Evolutionary conservation across 2,888 invertebrate species (phyloP).

Genomic region (Dugesia japonica): DNA sequence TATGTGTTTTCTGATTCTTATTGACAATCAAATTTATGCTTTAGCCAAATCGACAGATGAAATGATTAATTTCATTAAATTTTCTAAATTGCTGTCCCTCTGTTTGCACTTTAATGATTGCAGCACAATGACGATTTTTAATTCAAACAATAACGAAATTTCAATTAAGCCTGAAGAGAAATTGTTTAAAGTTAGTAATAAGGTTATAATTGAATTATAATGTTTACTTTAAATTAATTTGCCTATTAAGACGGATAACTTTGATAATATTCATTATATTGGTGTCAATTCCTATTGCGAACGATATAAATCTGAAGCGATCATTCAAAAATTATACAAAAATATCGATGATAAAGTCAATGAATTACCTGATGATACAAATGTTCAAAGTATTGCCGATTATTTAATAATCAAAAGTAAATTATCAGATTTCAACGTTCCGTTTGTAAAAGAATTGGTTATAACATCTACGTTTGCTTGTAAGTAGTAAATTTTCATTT

Average conservation of each 20-base stretch:
- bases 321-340: slow-evolving; percentile 1
- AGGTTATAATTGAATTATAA: not conserved
- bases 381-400: not conserved
- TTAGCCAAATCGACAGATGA: not conserved
- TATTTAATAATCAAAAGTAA: slow-evolving; percentile 10
- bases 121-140: not conserved
- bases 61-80: slow-evolving; percentile 5
- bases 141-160: not conserved
- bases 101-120: not conserved
- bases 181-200: not conserved
- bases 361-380: not conserved
- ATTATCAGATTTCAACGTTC: not conserved
- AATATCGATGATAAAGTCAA: not conserved
- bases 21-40: not conserved
- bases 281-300: not conserved
- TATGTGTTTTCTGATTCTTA: not conserved
- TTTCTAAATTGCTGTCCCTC: not conserved
- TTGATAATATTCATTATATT: slow-evolving; percentile 14
- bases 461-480: not conserved
- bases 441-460: not conserved
- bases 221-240: not conserved
- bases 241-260: not conserved
- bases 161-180: not conserved
- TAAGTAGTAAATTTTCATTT: not conserved
- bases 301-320: not conserved